phyloP scores from a whole-genome alignment of 2,113 vertebrate genomes.

The Chloropsis cyanopogon region DNA sequence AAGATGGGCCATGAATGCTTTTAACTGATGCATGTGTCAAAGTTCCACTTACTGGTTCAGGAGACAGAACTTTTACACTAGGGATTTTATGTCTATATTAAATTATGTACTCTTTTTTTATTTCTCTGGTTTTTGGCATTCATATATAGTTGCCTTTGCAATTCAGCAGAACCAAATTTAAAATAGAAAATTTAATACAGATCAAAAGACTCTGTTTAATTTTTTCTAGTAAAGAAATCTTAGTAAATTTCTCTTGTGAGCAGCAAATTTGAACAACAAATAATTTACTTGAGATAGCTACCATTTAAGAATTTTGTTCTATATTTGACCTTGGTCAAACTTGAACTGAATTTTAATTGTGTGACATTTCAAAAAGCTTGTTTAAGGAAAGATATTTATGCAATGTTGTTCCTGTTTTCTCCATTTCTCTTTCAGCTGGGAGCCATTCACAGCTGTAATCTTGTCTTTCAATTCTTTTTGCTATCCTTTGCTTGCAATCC shows the following conservation, averaged over 20 bases:
- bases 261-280: not conserved
- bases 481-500: not conserved
- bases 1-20: not conserved
- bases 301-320: not conserved
- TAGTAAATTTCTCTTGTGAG: not conserved
- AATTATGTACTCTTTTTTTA: not conserved
- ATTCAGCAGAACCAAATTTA: not conserved
- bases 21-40: not conserved
- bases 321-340: not conserved
- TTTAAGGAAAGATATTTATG: not conserved
- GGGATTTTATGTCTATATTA: not conserved
- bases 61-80: not conserved
- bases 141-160: not conserved
- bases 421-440: not conserved
- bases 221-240: not conserved
- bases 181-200: not conserved
- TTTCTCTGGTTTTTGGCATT: not conserved
- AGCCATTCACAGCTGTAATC: not conserved
- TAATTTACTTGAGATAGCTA: not conserved
- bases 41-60: not conserved
- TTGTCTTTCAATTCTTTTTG: not conserved
- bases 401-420: not conserved
- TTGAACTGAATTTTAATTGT: not conserved
- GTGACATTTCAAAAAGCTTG: not conserved
- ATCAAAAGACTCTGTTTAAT: not conserved